Evolutionary conservation across 2,113 vertebrate species (phyloP).

Genomic region (Gila orcuttii): DNA sequence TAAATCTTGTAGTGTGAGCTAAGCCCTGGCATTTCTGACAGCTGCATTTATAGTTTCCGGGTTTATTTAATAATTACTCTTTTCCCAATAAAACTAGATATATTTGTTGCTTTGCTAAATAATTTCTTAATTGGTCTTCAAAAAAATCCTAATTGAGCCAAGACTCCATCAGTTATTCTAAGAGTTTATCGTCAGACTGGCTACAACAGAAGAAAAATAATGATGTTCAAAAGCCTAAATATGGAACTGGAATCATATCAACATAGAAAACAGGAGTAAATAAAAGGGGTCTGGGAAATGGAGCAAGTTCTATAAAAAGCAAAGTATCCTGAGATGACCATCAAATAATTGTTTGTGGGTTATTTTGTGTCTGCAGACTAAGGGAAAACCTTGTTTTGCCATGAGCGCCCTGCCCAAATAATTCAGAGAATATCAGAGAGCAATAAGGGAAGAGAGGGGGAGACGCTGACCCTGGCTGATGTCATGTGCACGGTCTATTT

Average conservation of each 20-base stretch:
- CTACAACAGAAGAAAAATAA: background rate
- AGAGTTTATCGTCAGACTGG: background rate
- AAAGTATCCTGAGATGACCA: background rate
- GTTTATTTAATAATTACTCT: background rate
- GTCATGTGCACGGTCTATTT: conserved; percentile 39
- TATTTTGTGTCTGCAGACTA: conserved; percentile 15
- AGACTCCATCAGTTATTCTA: background rate
- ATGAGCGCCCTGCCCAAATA: background rate
- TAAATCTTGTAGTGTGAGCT: background rate
- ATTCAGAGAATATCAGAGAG: conserved; percentile 21
- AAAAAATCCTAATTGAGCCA: background rate
- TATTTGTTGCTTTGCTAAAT: background rate
- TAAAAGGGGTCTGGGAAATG: background rate
- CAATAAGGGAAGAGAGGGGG: background rate
- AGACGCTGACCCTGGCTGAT: conserved; percentile 19
- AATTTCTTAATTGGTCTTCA: background rate
- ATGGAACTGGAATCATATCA: background rate
- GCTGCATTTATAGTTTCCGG: background rate
- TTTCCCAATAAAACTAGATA: background rate
- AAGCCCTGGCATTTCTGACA: background rate
- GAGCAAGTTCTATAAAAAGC: background rate
- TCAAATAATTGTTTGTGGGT: background rate
- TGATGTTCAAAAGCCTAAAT: background rate
- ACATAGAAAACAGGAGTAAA: background rate
- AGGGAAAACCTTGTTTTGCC: conserved; percentile 11